Base-by-base conservation (phyloP, 2,888 invertebrate genomes). In the Parochlus steinenii region DNA sequence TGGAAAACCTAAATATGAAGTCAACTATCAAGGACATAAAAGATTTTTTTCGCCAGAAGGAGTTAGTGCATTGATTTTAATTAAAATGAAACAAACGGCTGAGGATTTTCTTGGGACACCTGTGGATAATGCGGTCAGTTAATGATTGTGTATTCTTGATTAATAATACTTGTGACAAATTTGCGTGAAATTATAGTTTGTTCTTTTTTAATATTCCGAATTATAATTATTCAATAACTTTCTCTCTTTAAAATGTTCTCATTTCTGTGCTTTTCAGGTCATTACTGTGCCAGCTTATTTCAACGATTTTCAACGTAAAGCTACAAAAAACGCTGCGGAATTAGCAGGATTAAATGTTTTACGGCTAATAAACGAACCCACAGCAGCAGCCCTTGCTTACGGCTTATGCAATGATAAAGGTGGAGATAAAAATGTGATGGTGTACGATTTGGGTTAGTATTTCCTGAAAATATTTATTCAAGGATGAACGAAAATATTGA, bases 271-370 rank as follows among this genome's bases (percentile, higher is more conserved):
- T n/a, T n/a, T n/a, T n/a, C n/a, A n/a, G n/a, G n/a, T n/a, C 15
- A 64, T 93, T 44, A 93, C 92, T 1, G 92, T 93, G 1, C 93
- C 92, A 0, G 92, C 92, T 3, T 93, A 93, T 61, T 93, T 90
- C 63, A 93, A 93, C 53, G 92, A 93, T 55, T 89, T 90, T 0
- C 92, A 93, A 58, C 64, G 92, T 54, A 89, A 90, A 62, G 90
- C 92, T 6, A 92, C 90, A 2, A 92, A 92, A 58, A 90, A 92
- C 66, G 90, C 90, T 31, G 92, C 90, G 44, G 89, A 90, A 58
- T 92, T 92, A 51, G 57, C 92, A 17, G 92, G 92, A 3, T 61
- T 93, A 45, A 92, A 92, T 53, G 92, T 93, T 6, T 61, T 92
- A 39, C 67, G 92, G 46, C 90, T 93, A 6, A 90, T 93, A 55